Conservation (phyloP, 2,797 vertebrate species). For the Hydrophis major region DNA sequence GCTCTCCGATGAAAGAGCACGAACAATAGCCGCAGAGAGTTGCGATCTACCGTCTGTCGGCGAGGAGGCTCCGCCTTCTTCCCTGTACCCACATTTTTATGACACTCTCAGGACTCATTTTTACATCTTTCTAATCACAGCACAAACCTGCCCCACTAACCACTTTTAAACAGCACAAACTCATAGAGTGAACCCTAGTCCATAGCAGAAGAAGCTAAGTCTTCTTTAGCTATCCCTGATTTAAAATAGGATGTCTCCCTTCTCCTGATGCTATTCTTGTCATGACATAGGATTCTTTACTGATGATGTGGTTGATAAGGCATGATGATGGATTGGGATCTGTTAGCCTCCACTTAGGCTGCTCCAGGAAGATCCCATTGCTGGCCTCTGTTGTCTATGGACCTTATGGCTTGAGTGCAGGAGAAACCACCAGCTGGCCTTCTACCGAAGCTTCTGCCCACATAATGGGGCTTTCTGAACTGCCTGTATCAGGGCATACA, state of each 20-base stretch:
- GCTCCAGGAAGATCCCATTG: background rate
- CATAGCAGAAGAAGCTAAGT: background rate
- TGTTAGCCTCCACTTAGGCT: background rate
- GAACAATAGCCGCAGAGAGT: no score
- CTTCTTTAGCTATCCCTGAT: background rate
- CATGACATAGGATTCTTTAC: background rate
- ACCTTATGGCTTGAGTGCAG: background rate
- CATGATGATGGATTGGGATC: background rate
- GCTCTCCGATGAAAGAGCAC: no score
- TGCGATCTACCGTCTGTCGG: no score
- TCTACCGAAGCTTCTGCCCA: background rate
- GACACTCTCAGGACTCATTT: background rate
- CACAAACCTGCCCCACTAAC: background rate
- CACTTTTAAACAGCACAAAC: background rate
- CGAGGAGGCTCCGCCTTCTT: no score
- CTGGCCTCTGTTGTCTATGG: background rate
- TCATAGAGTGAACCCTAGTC: background rate
- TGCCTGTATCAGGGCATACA: background rate
- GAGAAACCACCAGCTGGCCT: background rate
- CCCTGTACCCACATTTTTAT: background rate
- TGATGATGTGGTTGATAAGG: background rate
- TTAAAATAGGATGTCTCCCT: background rate
- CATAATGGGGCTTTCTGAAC: background rate
- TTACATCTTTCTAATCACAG: background rate
- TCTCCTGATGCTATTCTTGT: background rate